These are phyloP conservation scores for Ia io DNA, from an alignment of 2,113 vertebrate genomes.

Conservation along the genomic window DNA sequence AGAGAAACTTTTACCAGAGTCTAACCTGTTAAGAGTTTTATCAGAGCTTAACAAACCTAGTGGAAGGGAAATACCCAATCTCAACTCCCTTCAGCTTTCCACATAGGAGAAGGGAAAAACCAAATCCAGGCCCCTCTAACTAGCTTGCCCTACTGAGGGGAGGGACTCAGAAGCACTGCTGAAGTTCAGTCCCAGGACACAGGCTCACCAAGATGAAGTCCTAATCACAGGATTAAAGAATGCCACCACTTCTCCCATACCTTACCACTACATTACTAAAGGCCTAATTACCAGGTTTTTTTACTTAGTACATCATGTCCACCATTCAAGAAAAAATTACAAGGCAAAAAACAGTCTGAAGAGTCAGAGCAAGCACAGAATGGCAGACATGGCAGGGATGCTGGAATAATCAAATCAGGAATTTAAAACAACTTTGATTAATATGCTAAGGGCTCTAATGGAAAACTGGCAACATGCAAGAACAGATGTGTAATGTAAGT, in stretches of 20 bases:
- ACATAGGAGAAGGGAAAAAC: not conserved
- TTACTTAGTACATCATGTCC: not conserved
- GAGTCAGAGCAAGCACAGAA: not conserved
- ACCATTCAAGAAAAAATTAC: not conserved
- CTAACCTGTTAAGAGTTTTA: not conserved
- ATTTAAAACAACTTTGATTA: slow-evolving; percentile 5
- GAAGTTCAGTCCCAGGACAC: not conserved
- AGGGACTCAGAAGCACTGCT: not conserved
- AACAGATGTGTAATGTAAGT: not conserved
- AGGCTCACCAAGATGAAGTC: not conserved
- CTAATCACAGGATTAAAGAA: not conserved
- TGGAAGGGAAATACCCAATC: not conserved
- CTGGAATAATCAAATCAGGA: not conserved
- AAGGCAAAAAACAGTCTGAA: not conserved
- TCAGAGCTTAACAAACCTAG: not conserved
- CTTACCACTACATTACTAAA: not conserved
- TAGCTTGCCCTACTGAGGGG: not conserved
- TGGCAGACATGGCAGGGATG: not conserved
- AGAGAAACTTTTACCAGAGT: not conserved
- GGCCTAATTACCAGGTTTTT: not conserved
- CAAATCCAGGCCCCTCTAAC: not conserved
- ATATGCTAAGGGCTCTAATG: not conserved
- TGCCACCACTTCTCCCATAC: not conserved
- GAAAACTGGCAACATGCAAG: not conserved
- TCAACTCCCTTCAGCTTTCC: not conserved